Evolutionary conservation across 2,797 vertebrate genomes (phyloP), one percentile per base, ranked within the genome.

Genomic region (Hybognathus amarus): DNA sequence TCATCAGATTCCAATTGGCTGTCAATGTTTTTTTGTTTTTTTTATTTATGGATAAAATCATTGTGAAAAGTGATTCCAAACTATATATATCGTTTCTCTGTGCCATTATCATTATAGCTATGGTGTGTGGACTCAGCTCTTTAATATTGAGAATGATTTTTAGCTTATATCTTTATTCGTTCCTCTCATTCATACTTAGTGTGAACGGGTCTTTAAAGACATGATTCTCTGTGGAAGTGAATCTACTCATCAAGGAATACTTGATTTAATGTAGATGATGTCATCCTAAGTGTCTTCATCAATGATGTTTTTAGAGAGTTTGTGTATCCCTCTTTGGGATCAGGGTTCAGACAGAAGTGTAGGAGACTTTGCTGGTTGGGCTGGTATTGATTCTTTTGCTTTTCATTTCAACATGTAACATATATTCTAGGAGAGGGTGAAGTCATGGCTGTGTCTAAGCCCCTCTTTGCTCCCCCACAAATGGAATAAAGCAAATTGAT

Each of bases 401-500:
- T 73, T 45, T 80, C 18, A 64, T 71, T 66, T 76, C 40, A 33
- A 42, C 59, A 50, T 79, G 50, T 40, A 40, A 27, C 33, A 81
- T 59, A 71, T 47, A 61, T 59, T 64, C 40, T 70, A 63, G 7
- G 36, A 67, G 52, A 45, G 54, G 36, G 82, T 83, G 40, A 61
- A 85, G 67, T 77, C 42, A 59, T 38, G 38, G 38, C 36, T 76
- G 50, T 45, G 27, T 83, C 77, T 47, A 33, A n/a, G 4, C 52
- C 18, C 52, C 73, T 33, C 27, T 50, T 52, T 68, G 24, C 24
- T 67, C 47, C 77, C 76, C 80, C 83, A 66, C 9, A 50, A 56
- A 47, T 69, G 74, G 67, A 83, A 85, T 75, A 84, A 52, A 87
- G 54, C 76, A 45, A 80, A 87, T 76, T 52, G 79, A 87, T 86